Evolutionary conservation across 2,888 invertebrate species (phyloP).

Genomic region (Sphaerophoria taeniata): DNA sequence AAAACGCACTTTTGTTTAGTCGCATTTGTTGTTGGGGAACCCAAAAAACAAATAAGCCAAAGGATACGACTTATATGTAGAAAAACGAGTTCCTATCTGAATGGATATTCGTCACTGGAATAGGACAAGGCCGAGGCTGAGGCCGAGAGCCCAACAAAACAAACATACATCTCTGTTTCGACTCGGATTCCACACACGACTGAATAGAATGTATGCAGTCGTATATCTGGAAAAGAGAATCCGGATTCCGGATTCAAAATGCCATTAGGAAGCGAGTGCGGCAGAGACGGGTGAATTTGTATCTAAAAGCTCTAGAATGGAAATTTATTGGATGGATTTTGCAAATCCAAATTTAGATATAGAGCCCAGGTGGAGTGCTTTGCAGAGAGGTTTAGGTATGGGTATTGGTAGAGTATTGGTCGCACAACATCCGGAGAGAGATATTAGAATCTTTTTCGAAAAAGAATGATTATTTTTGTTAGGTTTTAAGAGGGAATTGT

Average conservation of each 20-base stretch:
- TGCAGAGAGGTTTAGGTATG: neutral
- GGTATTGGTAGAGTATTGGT: neutral
- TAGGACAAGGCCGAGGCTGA: constrained; percentile 7
- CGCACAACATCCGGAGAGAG: constrained; percentile 38
- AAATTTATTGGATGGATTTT: constrained; percentile 72
- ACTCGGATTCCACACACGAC: neutral
- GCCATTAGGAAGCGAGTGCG: constrained; percentile 40
- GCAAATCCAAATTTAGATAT: constrained; percentile 63
- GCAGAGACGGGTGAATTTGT: constrained; percentile 31
- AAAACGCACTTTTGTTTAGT: constrained; percentile 65
- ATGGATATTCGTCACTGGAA: constrained; percentile 65
- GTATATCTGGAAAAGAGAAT: neutral
- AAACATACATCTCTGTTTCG: neutral
- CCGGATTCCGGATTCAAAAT: constrained; percentile 12
- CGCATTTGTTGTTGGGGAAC: constrained; percentile 21
- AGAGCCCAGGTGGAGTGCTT: constrained; percentile 51
- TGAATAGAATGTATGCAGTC: neutral
- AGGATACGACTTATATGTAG: constrained; percentile 1
- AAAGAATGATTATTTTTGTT: constrained; percentile 44
- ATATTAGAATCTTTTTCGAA: constrained; percentile 39
- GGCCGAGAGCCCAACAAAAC: neutral
- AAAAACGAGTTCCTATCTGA: constrained; percentile 23
- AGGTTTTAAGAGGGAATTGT: constrained; percentile 1
- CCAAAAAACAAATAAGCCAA: constrained; percentile 16
- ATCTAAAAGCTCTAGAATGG: constrained; percentile 62